Base-by-base conservation (phyloP, 2,888 invertebrate species). In the Cremastinae sp. region DNA sequence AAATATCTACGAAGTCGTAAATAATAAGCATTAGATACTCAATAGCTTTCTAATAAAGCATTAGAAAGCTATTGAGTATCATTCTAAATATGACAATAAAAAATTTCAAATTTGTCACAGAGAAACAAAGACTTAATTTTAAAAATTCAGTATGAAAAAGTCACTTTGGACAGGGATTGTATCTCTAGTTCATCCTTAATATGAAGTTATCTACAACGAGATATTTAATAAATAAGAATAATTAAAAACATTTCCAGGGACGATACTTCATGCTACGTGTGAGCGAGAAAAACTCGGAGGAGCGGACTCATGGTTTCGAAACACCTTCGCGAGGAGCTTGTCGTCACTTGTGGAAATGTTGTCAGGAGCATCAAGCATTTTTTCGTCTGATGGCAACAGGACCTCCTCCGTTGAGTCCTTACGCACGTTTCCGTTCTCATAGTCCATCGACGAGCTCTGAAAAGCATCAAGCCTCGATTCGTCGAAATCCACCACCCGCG, bases 201-300 rank as follows among this genome's bases (percentile, higher is more conserved):
- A 43, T n/a, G n/a, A n/a, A n/a, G n/a, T n/a, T n/a, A n/a, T n/a
- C n/a, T n/a, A n/a, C n/a, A n/a, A n/a, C n/a, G n/a, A n/a, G n/a
- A n/a, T n/a, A n/a, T n/a, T n/a, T n/a, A n/a, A n/a, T n/a, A n/a
- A n/a, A n/a, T n/a, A n/a, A 28, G 1, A 35, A 12, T 1, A 7
- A 35, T 7, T 8, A 22, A 14, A 35, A 35, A 53, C 28, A 59
- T 45, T 71, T 80, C 10, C 83, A 90, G 90, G 97, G 97, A 86
- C 95, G 97, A 88, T 97, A 97, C 91, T 98, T 98, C 91, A 98
- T 98, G 96, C 93, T 98, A 74, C 93, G 96, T 87, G 98, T 98
- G 82, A 95, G 96, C 86, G 98, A 98, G 91, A 98, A 98, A 93
- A 97, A 97, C 91, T 97, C 97, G 89, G 97, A 97, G 85, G 97